Conservation (phyloP, 2,797 vertebrate species). For the Rousettus madagascariensis region DNA sequence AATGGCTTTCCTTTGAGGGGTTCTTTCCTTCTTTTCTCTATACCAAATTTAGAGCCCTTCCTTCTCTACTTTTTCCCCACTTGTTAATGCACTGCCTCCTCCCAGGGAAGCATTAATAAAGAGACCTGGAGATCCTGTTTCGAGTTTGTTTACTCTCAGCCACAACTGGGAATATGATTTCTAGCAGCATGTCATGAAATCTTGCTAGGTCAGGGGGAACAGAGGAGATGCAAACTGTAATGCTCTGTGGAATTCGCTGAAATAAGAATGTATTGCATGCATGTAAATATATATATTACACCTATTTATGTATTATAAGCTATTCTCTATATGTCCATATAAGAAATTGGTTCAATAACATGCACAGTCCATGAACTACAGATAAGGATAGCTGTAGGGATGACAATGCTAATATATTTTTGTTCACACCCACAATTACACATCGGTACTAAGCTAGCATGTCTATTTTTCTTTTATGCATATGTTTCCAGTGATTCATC, state of each 20-base stretch:
- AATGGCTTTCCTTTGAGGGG: background rate
- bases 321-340: background rate
- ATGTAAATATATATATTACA: background rate
- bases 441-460: background rate
- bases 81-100: background rate
- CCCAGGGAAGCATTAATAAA: conserved; percentile 26
- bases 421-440: background rate
- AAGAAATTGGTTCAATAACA: background rate
- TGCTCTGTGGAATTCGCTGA: background rate
- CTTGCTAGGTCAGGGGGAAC: background rate
- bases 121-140: conserved; percentile 18
- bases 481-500: conserved; percentile 49
- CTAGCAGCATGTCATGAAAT: background rate
- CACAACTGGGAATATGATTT: conserved; percentile 38
- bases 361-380: background rate
- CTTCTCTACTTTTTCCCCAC: background rate
- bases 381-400: background rate
- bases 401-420: background rate
- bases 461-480: conserved; percentile 24
- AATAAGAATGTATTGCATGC: background rate
- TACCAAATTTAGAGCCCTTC: background rate
- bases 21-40: background rate
- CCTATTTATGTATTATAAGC: background rate
- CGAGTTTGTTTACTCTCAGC: conserved; percentile 26
- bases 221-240: background rate